Evolutionary conservation across 2,113 vertebrate genomes (phyloP), one percentile per base, ranked within the genome.

Genomic region (Calonectris borealis): DNA sequence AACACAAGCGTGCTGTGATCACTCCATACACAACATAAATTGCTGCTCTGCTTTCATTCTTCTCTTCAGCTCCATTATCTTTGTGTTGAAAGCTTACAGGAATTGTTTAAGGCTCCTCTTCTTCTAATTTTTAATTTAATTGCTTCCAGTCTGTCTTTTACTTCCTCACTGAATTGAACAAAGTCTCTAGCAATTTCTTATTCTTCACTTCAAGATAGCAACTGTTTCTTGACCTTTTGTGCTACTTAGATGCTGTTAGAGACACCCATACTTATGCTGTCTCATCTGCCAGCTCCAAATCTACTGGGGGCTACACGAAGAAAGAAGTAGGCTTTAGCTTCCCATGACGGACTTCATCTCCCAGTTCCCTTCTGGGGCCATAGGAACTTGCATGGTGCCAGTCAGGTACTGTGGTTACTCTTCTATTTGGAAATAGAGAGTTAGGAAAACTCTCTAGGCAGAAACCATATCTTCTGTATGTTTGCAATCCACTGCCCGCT

Each of bases 211-310:
- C 58, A 52, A 54, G 36, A 58, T 29, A 40, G 48, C 49, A 64
- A 31, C 24, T 16, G 2, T 57, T 95, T 81, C 29, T 51, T 84
- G 55, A 71, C 21, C 22, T 70, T 68, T 66, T 42, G 1, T n/a
- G 19, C 61, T 89, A 12, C 19, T 19, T 70, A 42, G 26, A 22
- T 86, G n/a, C 36, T 48, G 21, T 65, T 55, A 89, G 60, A 66
- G 18, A 57, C 8, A 18, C 5, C 13, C 1, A 0, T 69, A 48
- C 7, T 22, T 34, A n/a, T 0, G 1, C 22, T 83, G 34, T 38
- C 16, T 48, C 31, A 52, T 78, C 51, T 40, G 25, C 49, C 27
- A 75, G 16, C 51, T 92, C 40, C 34, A 21, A 12, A 40, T 44
- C 20, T 76, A 3, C 19, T 24, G 32, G 4, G 27, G 7, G 12